phyloP scores from a whole-genome alignment of 2,797 vertebrate genomes.

The Lerista edwardsae region DNA sequence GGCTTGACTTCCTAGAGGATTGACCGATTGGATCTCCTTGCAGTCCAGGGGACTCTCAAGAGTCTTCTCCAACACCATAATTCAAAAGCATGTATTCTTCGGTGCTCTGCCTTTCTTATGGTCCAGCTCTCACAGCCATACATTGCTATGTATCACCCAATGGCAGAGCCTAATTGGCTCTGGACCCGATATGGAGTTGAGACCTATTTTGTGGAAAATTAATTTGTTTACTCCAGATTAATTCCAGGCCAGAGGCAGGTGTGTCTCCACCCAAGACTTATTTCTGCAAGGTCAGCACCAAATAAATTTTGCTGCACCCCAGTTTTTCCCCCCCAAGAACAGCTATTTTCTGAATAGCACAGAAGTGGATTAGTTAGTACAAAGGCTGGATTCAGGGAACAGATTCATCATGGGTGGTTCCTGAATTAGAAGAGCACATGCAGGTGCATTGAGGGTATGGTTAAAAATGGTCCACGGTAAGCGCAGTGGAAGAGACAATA shows the following conservation, averaged over 20 bases:
- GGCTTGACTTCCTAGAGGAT: too few relatives aligned
- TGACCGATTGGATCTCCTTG: too few relatives aligned
- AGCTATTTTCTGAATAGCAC: background rate
- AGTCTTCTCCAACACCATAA: too few relatives aligned
- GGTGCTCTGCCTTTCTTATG: too few relatives aligned
- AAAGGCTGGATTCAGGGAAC: background rate
- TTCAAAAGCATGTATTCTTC: too few relatives aligned
- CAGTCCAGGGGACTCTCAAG: too few relatives aligned
- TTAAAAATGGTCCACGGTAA: background rate
- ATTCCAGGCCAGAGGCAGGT: background rate
- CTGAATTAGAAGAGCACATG: background rate
- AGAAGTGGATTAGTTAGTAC: background rate
- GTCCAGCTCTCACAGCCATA: too few relatives aligned
- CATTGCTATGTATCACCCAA: too few relatives aligned
- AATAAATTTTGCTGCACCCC: background rate
- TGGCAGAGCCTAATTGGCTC: background rate
- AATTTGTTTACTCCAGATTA: background rate
- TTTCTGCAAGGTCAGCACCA: background rate
- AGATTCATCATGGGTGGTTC: background rate
- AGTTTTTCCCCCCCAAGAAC: background rate
- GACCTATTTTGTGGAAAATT: background rate
- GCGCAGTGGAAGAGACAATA: slow-evolving; percentile 33
- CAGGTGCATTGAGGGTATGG: background rate
- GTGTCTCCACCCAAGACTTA: background rate
- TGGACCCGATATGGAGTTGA: background rate